phyloP scores from a whole-genome alignment of 2,888 invertebrate genomes.

The Conistra vaccinii region DNA sequence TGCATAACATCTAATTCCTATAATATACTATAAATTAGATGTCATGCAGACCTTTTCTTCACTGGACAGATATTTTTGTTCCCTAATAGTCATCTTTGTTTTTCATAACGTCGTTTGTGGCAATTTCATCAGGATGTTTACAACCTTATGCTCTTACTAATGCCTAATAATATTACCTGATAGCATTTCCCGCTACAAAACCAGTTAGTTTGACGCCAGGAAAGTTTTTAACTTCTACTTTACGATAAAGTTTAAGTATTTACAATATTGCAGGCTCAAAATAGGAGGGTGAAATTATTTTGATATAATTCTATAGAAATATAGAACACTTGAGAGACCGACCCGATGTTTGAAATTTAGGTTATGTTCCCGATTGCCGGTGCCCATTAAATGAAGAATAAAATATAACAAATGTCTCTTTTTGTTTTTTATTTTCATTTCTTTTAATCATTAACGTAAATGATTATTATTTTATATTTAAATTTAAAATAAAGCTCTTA shows the following conservation, averaged over 20 bases:
- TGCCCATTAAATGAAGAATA: not conserved
- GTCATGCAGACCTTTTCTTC: not conserved
- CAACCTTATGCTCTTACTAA: not conserved
- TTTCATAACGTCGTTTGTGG: not conserved
- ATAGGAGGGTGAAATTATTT: not conserved
- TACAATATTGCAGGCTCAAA: not conserved
- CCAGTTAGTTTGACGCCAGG: not conserved
- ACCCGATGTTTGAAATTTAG: not conserved
- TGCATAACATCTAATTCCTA: no score
- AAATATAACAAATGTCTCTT: no score
- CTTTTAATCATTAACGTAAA: no score
- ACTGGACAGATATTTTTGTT: not conserved
- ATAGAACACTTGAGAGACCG: not conserved
- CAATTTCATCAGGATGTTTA: conserved; percentile 15
- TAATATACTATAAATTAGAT: no score
- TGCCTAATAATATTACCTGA: conserved; percentile 10
- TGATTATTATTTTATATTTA: no score
- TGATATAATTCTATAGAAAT: not conserved
- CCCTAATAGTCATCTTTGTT: not conserved
- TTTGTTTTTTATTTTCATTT: no score
- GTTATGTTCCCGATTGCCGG: not conserved
- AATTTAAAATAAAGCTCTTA: not conserved
- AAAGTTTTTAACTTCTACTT: not conserved
- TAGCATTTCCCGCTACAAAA: conserved; percentile 8
- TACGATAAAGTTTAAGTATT: not conserved